Evolutionary conservation across 2,888 invertebrate species (phyloP), one percentile per base, ranked within the genome.

Genomic region (Mythimna ferrago): DNA sequence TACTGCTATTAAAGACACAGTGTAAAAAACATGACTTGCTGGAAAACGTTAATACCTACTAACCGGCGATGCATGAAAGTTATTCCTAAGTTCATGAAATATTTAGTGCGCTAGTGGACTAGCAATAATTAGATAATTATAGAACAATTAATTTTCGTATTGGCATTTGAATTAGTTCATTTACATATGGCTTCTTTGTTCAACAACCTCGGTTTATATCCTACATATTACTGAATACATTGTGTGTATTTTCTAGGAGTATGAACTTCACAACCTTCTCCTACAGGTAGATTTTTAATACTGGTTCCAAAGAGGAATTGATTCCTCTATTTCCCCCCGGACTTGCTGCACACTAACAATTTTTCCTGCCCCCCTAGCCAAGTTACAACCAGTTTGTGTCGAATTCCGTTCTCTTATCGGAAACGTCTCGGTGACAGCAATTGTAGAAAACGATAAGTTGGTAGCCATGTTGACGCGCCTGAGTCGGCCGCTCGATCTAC

Each of bases 21-120:
- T 68, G 71, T 62, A 16, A 56, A 69, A 75, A 57, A 65, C 26
- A 10, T 1, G n/a, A 19, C 6, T 21, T 66, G 63, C 35, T 80
- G 69, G 64, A 83, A 85, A 80, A 79, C 80, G 14, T 32, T 7
- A 58, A 16, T 21, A 53, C n/a, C n/a, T n/a, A n/a, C 10, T 65
- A 66, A n/a, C 32, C 67, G 60, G 9, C 53, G 76, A 76, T 54
- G 84, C 83, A 53, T 83, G 71, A 76, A 86, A 83, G 76, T 83
- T 80, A 83, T 83, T 76, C 26, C 81, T 4, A 65, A 73, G 76
- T 83, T 74, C 73, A 78, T 60, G 82, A 81, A 86, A 84, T 82
- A 76, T 86, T 85, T 66, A 44, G 76, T 76, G 60, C 71, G 78
- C 82, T 2, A 61, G 60, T 80, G 73, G 70, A 64, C 69, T 72